Conservation (phyloP, 2,113 vertebrate species). For the cattle (Bos taurus) region ARS-UCD2.0 NC_037330.1:81576501-81577000, state of each 20-base stretch:
- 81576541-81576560: not conserved
- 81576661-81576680: not conserved
- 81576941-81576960: not conserved
- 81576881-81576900: not conserved
- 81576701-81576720: not conserved
- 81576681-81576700: not conserved
- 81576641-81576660: not conserved
- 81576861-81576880: not conserved
- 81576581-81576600: not conserved
- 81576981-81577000: not conserved
- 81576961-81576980: not conserved
- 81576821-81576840: not conserved
- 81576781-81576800: not conserved
- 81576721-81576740: not conserved
- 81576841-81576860: not conserved
- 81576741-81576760: not conserved
- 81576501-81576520: not conserved
- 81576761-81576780: not conserved
- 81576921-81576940: not conserved
- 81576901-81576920: not conserved
- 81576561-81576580: not conserved
- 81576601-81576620: not conserved
- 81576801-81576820: not conserved
- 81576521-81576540: not conserved
- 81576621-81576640: not conserved